Evolutionary conservation across 2,888 invertebrate genomes (phyloP), one percentile per base, ranked within the genome.

Genomic region (Hoplodrina ambigua): DNA sequence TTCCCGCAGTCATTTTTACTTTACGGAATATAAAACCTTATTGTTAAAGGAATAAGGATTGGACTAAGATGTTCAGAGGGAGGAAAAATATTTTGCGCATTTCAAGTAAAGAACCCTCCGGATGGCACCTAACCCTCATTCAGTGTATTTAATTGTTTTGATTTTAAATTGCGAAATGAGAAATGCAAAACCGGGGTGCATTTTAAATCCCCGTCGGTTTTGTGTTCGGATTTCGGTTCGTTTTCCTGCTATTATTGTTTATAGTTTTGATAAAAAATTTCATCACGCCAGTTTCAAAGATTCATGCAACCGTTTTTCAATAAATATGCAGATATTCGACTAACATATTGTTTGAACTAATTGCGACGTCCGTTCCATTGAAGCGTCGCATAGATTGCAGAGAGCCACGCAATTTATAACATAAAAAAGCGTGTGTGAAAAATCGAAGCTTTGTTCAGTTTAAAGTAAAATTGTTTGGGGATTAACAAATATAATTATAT

Each of bases 91-190:
- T 90, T 90, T 89, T 86, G 87, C 86, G 84, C 85, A 89, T 87
- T 91, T 89, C 82, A 88, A 86, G 89, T 87, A 90, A 91, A 90
- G 90, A 90, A 92, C 93, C 93, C 93, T 90, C 89, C 84, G 82
- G 83, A 87, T 86, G 86, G 82, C 86, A 88, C 86, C 90, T 89
- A 90, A 92, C 89, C 89, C 90, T 89, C 89, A 88, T 91, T 89
- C 89, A 86, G 83, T 89, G 90, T 88, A 87, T 91, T 94, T 94
- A 94, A 95, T 95, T 94, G 94, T 95, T 94, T 94, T 92, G 92
- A 91, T 94, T 94, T 93, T 87, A 89, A 91, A 90, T 90, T 91
- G 88, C 82, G 87, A 91, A 93, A 91, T 88, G 87, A 86, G 82
- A 87, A 89, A 90, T 89, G 85, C 83, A 83, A 88, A 87, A 88